These are phyloP conservation scores for Agriopis marginaria DNA, from an alignment of 2,888 invertebrate genomes.

Conservation along the genomic window DNA sequence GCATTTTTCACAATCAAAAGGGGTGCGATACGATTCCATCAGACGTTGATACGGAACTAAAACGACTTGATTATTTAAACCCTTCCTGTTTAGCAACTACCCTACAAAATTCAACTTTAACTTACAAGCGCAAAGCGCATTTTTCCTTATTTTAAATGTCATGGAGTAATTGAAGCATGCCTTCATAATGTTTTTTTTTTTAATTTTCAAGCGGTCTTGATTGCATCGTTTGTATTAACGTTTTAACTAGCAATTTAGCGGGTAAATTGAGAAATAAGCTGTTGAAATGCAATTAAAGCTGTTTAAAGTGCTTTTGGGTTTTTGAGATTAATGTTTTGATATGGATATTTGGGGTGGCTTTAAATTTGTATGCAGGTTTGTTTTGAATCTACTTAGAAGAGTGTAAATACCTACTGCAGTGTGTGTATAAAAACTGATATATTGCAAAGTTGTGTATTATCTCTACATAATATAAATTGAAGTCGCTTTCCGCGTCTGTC, in stretches of 20 bases:
- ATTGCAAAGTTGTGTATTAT: too few species aligned
- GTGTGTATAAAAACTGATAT: too few species aligned
- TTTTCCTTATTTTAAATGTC: slow-evolving; percentile 8
- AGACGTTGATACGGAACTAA: slow-evolving; percentile 60
- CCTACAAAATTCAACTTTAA: slow-evolving; percentile 37
- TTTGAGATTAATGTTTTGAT: slow-evolving; percentile 3
- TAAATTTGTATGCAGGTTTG: background rate
- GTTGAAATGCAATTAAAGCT: slow-evolving; percentile 32
- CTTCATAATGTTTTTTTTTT: slow-evolving; percentile 57
- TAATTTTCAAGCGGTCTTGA: slow-evolving; percentile 48
- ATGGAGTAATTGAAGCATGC: slow-evolving; percentile 41
- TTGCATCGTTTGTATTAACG: slow-evolving; percentile 49
- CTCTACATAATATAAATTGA: too few species aligned
- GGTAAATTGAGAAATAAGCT: slow-evolving; percentile 39
- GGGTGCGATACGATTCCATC: slow-evolving; percentile 52
- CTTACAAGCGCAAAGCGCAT: background rate
- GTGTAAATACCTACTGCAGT: too few species aligned
- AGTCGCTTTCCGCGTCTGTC: too few species aligned
- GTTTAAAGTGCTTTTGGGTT: slow-evolving; percentile 24
- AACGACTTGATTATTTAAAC: slow-evolving; percentile 60
- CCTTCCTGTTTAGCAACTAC: slow-evolving; percentile 46
- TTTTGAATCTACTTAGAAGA: too few species aligned
- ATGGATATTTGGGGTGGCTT: background rate
- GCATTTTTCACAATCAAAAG: slow-evolving; percentile 63
- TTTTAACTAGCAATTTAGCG: slow-evolving; percentile 45